Conservation (phyloP, 1,140 invertebrate species). For the Pseudobourletiella spinata region DNA sequence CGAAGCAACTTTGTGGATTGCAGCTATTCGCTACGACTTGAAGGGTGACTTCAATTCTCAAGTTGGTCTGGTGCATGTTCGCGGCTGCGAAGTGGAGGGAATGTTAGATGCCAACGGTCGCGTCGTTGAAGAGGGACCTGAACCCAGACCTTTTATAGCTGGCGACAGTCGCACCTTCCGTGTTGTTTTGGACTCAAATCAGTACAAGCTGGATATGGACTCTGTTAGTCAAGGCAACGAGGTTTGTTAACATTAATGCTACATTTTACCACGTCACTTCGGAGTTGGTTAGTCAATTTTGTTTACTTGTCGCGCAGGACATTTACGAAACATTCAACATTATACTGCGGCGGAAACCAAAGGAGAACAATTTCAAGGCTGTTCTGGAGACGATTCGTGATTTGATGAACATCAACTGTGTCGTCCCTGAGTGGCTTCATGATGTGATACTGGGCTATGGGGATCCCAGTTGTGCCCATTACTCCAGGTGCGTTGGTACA, state of each 20-base stretch:
- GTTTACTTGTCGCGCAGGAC: constrained; percentile 48
- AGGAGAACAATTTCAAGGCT: constrained; percentile 99
- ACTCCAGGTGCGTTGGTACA: constrained; percentile 65
- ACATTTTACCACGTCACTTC: too few species aligned
- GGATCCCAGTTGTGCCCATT: constrained; percentile 90
- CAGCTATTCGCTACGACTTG: constrained; percentile 69
- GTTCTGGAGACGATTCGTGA: constrained; percentile 96
- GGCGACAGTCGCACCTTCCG: constrained; percentile 87
- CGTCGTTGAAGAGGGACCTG: constrained; percentile 94
- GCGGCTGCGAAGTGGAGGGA: constrained; percentile 97
- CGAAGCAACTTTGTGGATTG: too few species aligned
- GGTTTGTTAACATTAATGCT: too few species aligned
- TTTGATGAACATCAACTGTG: constrained; percentile 98
- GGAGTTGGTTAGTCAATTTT: neutral
- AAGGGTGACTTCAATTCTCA: constrained; percentile 77
- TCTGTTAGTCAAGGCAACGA: constrained; percentile 62
- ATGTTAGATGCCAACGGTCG: constrained; percentile 94
- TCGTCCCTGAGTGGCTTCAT: constrained; percentile 97
- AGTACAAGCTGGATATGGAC: constrained; percentile 90
- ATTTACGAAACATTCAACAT: constrained; percentile 98
- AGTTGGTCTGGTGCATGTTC: constrained; percentile 80
- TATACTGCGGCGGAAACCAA: constrained; percentile 92
- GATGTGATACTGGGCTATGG: constrained; percentile 97
- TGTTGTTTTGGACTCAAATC: constrained; percentile 91
- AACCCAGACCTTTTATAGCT: constrained; percentile 71